Conservation (phyloP, 2,113 vertebrate genomes). For the Pan troglodytes region NHGRI_mPanTro3-v2.1_pri NC_072411.2:80981501-80982000, state of each 20-base stretch:
- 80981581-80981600: neutral
- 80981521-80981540: neutral
- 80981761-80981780: neutral
- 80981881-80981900: constrained; percentile 42
- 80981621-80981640: neutral
- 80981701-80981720: neutral
- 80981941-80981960: constrained; percentile 42
- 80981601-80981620: neutral
- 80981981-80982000: neutral
- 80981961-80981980: neutral
- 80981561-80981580: neutral
- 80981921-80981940: neutral
- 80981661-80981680: neutral
- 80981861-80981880: constrained; percentile 48
- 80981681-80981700: neutral
- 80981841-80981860: constrained; percentile 35
- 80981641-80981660: neutral
- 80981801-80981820: constrained; percentile 62
- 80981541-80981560: neutral
- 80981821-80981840: neutral
- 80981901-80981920: constrained; percentile 35
- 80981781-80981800: neutral
- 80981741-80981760: neutral
- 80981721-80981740: neutral
- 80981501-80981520: neutral